Evolutionary conservation across 1,140 invertebrate genomes (phyloP).

Genomic region (Cardiocondyla obscurior): DNA sequence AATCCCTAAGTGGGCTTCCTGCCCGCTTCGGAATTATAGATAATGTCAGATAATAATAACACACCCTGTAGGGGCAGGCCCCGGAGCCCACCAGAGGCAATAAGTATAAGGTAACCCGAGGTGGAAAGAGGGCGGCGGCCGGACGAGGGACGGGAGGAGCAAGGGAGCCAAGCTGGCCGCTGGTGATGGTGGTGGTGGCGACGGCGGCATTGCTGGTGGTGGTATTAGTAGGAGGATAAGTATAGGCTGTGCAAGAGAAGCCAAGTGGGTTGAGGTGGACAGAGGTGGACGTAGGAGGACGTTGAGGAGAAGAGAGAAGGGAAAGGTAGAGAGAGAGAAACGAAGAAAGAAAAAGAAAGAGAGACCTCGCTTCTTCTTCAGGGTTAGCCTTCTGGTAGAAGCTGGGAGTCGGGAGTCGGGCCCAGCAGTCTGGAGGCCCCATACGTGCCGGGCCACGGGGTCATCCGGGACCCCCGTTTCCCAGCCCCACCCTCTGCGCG

Average conservation of each 20-base stretch:
- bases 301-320: conserved; percentile 55
- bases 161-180: conserved; percentile 27
- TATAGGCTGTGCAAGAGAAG: conserved; percentile 81
- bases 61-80: conserved; percentile 78
- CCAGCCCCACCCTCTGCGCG: conserved; percentile 65
- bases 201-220: conserved; percentile 78
- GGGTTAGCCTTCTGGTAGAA: conserved; percentile 75
- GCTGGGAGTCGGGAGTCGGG: conserved; percentile 78
- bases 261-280: conserved; percentile 67
- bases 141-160: conserved; percentile 17
- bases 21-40: conserved; percentile 84
- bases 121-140: conserved; percentile 53
- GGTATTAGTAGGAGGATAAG: conserved; percentile 83
- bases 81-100: conserved; percentile 77
- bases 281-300: conserved; percentile 55
- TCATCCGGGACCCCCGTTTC: conserved; percentile 77
- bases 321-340: neutral
- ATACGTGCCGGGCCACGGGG: conserved; percentile 82
- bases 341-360: conserved; percentile 29
- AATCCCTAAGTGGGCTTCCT: conserved; percentile 84
- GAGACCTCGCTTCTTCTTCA: conserved; percentile 67
- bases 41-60: conserved; percentile 85
- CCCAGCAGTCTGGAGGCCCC: conserved; percentile 79
- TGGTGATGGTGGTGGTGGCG: conserved; percentile 68
- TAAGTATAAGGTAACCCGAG: conserved; percentile 82